Evolutionary conservation across 1,140 invertebrate genomes (phyloP).

Genomic region (Bombus balteatus): DNA sequence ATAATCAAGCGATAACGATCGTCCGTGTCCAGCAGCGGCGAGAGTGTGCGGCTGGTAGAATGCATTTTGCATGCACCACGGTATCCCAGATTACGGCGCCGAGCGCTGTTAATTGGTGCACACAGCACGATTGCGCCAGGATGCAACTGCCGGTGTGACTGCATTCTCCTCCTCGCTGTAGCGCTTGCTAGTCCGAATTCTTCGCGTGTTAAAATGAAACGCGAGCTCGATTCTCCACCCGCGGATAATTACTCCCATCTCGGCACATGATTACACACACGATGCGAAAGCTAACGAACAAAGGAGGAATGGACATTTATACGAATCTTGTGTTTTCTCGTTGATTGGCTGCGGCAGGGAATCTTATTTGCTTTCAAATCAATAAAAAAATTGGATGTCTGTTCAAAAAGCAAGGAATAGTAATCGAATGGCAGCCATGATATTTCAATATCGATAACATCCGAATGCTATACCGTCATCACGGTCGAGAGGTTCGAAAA

Average conservation of each 20-base stretch:
- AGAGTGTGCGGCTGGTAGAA: constrained; percentile 17
- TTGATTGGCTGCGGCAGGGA: neutral
- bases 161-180: constrained; percentile 31
- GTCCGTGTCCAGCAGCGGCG: constrained; percentile 13
- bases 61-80: constrained; percentile 47
- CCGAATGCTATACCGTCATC: neutral
- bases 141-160: constrained; percentile 38
- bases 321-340: neutral
- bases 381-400: neutral
- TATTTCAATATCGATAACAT: neutral
- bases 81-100: constrained; percentile 46
- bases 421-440: neutral
- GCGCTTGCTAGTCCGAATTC: constrained; percentile 27
- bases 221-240: neutral
- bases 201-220: constrained; percentile 24
- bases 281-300: neutral
- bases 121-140: constrained; percentile 42
- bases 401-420: neutral
- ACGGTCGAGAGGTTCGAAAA: neutral
- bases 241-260: constrained; percentile 27
- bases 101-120: constrained; percentile 50
- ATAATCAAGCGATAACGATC: constrained; percentile 51
- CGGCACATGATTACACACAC: neutral
- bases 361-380: neutral
- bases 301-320: neutral